Evolutionary conservation across 1,140 invertebrate species (phyloP), one percentile per base, ranked within the genome.

Genomic region (Daktulosphaira vitifoliae): DNA sequence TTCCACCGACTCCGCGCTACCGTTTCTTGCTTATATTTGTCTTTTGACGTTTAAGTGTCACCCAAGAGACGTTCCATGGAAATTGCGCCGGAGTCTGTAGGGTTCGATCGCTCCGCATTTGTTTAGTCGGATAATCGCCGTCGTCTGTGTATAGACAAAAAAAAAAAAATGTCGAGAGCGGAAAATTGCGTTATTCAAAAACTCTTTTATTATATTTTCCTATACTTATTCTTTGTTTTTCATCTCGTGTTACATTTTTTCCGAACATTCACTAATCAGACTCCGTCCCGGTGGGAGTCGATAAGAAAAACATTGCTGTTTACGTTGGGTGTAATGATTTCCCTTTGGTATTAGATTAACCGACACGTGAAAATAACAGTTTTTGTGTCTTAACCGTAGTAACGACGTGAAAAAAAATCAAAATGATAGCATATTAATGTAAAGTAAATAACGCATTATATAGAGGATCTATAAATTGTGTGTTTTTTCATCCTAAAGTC

Each of bases 21-120:
- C 23, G 15, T 26, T 38, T 18, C 1, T 33, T 11, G 29, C 29
- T 33, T 33, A 11, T 11, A 33, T 33, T 33, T 11, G 0, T 44
- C 22, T 18, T 23, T n/a, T 25, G 38, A 59, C 38, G 54, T 44
- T 23, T 22, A 26, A 59, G 38, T 44, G 38, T 59, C 54, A 59
- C 54, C 54, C 54, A 59, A 38, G 54, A 59, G 54, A 59, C 54
- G 9, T 4, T 33, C 29, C 29, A 33, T 33, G 29, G 29, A 6
- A 33, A 33, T 11, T 33, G 29, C 29, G 29, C 29, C 29, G 29
- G 29, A 33, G 29, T 33, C 29, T 33, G 29, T 11, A 33, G 29
- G n/a, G 54, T 59, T 59, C 54, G 39, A 59, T 59, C 54, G 54
- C n/a, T 26, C 39, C n/a, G 42, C 54, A 59, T 59, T 44, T 59